Conservation (phyloP, 2,888 invertebrate genomes). For the Scaptomyza polygonia region DNA sequence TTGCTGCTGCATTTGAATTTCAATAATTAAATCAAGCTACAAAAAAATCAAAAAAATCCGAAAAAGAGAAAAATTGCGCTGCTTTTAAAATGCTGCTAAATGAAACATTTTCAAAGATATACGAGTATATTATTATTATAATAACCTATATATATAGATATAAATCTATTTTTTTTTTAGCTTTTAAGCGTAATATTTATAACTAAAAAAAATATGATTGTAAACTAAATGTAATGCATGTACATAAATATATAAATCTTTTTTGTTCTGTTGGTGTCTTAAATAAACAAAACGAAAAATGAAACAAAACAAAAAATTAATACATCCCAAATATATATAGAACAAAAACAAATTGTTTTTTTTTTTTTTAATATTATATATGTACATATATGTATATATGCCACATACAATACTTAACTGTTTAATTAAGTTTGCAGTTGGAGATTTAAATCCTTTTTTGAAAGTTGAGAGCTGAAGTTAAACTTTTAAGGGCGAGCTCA, state of each 20-base stretch:
- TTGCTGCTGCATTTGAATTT: constrained; percentile 41
- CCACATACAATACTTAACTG: too few relatives aligned
- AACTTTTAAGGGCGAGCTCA: constrained; percentile 29
- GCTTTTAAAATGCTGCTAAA: constrained; percentile 43
- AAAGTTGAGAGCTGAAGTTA: constrained; percentile 34
- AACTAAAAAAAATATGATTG: constrained; percentile 37
- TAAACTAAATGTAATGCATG: constrained; percentile 70
- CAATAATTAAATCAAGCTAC: constrained; percentile 4
- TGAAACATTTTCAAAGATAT: constrained; percentile 57
- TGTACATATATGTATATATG: too few relatives aligned
- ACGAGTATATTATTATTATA: constrained; percentile 34
- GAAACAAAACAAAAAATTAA: constrained; percentile 3
- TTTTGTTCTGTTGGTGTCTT: constrained; percentile 51
- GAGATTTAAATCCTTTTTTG: not conserved
- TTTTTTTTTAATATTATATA: not conserved
- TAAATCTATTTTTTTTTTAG: constrained; percentile 38
- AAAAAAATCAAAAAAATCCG: not conserved
- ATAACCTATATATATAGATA: not conserved
- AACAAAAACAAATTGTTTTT: constrained; percentile 16
- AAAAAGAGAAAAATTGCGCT: constrained; percentile 20
- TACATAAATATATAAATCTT: constrained; percentile 57
- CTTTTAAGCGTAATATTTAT: constrained; percentile 62
- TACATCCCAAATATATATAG: constrained; percentile 34
- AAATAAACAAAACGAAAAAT: constrained; percentile 36
- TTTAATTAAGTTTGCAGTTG: too few relatives aligned